phyloP scores from a whole-genome alignment of 2,797 vertebrate species.

The Artibeus lituratus region DNA sequence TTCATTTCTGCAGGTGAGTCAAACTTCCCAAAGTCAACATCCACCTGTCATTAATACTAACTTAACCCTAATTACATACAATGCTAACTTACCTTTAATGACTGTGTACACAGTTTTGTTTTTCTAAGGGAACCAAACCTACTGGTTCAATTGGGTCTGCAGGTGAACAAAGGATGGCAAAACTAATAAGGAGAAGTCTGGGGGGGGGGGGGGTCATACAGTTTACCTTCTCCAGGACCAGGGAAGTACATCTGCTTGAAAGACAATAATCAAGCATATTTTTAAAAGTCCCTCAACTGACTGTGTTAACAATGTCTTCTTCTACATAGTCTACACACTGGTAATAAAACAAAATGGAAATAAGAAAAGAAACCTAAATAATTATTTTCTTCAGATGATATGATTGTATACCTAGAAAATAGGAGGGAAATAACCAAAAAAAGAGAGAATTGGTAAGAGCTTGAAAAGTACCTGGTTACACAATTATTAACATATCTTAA shows the following conservation, averaged over 20 bases:
- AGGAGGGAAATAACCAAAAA: not conserved
- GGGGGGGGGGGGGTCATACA: not conserved
- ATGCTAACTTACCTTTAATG: not conserved
- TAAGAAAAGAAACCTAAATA: not conserved
- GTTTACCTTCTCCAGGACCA: not conserved
- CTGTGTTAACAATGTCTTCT: not conserved
- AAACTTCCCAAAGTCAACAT: not conserved
- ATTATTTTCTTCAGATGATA: not conserved
- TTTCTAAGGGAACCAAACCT: not conserved
- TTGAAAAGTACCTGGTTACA: not conserved
- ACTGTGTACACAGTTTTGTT: not conserved
- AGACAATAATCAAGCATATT: not conserved
- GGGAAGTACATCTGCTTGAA: not conserved
- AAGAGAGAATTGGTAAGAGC: not conserved
- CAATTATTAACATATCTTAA: not conserved
- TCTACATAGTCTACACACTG: not conserved
- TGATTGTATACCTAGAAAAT: not conserved
- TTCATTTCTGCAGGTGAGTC: conserved; percentile 1
- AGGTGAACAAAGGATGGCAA: not conserved
- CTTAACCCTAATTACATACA: not conserved
- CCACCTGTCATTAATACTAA: not conserved
- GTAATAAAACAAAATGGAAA: not conserved
- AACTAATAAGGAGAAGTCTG: not conserved
- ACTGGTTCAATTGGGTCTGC: not conserved
- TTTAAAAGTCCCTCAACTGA: not conserved